phyloP scores from a whole-genome alignment of 2,888 invertebrate genomes.

The Athrips mouffetella region DNA sequence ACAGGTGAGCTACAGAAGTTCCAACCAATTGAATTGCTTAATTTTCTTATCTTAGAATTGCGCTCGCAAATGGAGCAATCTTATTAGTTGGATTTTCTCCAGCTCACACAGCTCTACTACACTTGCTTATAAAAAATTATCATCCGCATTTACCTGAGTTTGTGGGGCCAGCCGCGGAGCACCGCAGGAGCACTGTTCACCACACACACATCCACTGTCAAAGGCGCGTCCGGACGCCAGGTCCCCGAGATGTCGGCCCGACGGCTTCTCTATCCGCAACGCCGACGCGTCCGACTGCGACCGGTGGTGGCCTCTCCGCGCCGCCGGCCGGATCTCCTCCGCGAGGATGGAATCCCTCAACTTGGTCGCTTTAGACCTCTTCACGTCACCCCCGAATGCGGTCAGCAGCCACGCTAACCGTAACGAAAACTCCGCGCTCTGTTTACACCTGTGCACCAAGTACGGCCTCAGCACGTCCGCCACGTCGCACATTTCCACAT shows the following conservation, averaged over 20 bases:
- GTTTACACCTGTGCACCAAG: slow-evolving; percentile 84
- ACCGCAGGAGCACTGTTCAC: slow-evolving; percentile 83
- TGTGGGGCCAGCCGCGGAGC: slow-evolving; percentile 72
- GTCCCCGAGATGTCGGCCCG: slow-evolving; percentile 90
- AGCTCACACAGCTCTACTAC: no score
- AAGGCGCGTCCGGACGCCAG: slow-evolving; percentile 96
- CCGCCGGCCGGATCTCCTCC: slow-evolving; percentile 69
- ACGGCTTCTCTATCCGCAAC: slow-evolving; percentile 70
- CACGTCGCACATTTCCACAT: slow-evolving; percentile 97
- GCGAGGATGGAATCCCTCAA: slow-evolving; percentile 65
- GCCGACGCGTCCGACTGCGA: slow-evolving; percentile 91
- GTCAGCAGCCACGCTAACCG: slow-evolving; percentile 98
- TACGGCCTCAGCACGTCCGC: slow-evolving; percentile 85
- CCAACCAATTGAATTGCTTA: no score
- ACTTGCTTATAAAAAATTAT: no score
- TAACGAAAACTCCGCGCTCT: slow-evolving; percentile 96
- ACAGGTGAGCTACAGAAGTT: no score
- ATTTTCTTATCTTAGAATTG: no score
- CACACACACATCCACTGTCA: slow-evolving; percentile 96
- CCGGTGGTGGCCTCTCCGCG: slow-evolving; percentile 77
- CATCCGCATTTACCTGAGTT: slow-evolving; percentile 60
- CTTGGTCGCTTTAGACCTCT: slow-evolving; percentile 62
- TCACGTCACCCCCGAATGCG: slow-evolving; percentile 88
- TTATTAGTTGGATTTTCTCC: no score
- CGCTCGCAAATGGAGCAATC: no score